phyloP scores from a whole-genome alignment of 2,113 vertebrate species.

The Chaetodon auriga region DNA sequence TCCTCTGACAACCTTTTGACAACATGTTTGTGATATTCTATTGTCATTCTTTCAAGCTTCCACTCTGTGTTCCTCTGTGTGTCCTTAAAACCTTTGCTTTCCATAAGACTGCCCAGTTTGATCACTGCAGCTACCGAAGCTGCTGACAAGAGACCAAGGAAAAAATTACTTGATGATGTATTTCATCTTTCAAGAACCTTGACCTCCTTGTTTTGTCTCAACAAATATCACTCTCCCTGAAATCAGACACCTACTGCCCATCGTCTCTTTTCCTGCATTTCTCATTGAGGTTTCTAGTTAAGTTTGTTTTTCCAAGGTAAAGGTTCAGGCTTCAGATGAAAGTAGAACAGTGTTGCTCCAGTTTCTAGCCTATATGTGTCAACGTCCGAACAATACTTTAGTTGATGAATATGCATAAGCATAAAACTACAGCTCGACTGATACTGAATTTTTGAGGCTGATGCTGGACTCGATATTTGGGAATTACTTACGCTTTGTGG shows the following conservation, averaged over 20 bases:
- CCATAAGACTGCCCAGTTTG: neutral
- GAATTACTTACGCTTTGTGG: neutral
- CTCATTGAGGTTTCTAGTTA: slow-evolving; percentile 6
- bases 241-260: neutral
- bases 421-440: too few relatives aligned
- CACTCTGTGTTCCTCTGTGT: neutral
- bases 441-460: neutral
- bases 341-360: slow-evolving; percentile 65
- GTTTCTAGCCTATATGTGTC: slow-evolving; percentile 66
- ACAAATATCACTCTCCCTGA: neutral
- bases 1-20: neutral
- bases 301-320: slow-evolving; percentile 5
- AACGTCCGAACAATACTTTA: slow-evolving; percentile 7
- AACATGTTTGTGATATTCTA: neutral
- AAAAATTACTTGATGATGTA: neutral
- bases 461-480: neutral
- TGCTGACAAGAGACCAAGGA: neutral
- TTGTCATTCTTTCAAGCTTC: neutral
- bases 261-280: neutral
- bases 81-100: neutral
- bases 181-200: neutral
- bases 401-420: neutral
- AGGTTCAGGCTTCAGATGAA: slow-evolving; percentile 32
- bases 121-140: neutral
- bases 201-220: slow-evolving; percentile 4